Percentiles rank a stretch among this genome's conserved stretches.
phyloP scores from a whole-genome alignment of 2,888 invertebrate genomes.

The Petrophora chlorosata region DNA sequence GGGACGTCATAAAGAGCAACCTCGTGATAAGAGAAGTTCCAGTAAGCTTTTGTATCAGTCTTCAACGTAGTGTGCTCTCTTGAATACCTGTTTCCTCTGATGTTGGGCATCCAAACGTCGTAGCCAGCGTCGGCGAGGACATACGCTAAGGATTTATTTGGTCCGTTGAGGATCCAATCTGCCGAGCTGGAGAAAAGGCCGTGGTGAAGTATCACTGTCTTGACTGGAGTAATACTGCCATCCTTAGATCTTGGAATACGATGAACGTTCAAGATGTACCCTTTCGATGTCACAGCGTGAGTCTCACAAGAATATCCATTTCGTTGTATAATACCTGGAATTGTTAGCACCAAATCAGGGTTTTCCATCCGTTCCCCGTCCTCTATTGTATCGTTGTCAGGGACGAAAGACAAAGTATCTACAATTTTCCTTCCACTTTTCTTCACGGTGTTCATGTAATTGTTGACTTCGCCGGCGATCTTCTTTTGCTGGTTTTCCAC shows the following conservation, averaged over 20 bases:
- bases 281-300: slow-evolving; percentile 90
- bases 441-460: slow-evolving; percentile 56
- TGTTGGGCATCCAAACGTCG: slow-evolving; percentile 93
- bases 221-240: slow-evolving; percentile 47
- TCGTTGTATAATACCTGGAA: slow-evolving; percentile 66
- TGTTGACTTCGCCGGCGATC: slow-evolving; percentile 55
- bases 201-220: slow-evolving; percentile 88
- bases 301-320: slow-evolving; percentile 89
- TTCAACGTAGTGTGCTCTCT: slow-evolving; percentile 84
- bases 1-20: slow-evolving; percentile 95
- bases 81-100: slow-evolving; percentile 91
- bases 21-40: slow-evolving; percentile 94
- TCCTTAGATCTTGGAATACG: slow-evolving; percentile 86
- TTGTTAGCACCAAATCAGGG: slow-evolving; percentile 63
- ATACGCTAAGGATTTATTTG: slow-evolving; percentile 86
- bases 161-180: slow-evolving; percentile 90
- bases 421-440: slow-evolving; percentile 52
- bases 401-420: slow-evolving; percentile 55
- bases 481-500: slow-evolving; percentile 58
- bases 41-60: slow-evolving; percentile 85
- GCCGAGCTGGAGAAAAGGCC: slow-evolving; percentile 91
- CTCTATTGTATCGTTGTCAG: slow-evolving; percentile 39
- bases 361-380: slow-evolving; percentile 48
- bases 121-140: slow-evolving; percentile 87
- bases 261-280: slow-evolving; percentile 91